These are phyloP conservation scores for Minunthozetes semirufus DNA, from an alignment of 2,888 invertebrate genomes.

Conservation along the genomic window DNA sequence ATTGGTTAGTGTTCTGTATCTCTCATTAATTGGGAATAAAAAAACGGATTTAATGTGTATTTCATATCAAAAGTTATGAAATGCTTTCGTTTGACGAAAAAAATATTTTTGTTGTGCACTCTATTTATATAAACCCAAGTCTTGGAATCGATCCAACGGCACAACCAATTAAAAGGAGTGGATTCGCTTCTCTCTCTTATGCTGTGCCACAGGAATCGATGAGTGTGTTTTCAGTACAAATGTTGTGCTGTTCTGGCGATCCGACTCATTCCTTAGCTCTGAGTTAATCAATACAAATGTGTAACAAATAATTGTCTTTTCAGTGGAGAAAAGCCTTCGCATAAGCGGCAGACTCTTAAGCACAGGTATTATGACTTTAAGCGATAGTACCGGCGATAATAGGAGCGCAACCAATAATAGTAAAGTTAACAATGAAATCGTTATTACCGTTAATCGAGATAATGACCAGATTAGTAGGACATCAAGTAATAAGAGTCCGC, in stretches of 20 bases:
- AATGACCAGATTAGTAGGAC: neutral
- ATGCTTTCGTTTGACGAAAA: neutral
- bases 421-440: neutral
- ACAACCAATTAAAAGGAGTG: neutral
- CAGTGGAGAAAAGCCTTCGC: too few species aligned
- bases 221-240: neutral
- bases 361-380: neutral
- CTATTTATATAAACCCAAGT: neutral
- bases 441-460: neutral
- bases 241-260: neutral
- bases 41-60: too few species aligned
- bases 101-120: constrained; percentile 10
- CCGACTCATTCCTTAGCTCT: neutral
- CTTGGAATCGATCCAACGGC: constrained; percentile 26
- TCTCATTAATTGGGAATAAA: too few species aligned
- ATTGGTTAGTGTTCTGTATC: too few species aligned
- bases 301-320: too few species aligned
- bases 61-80: neutral
- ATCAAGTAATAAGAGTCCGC: neutral
- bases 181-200: neutral
- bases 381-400: neutral
- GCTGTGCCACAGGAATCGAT: neutral
- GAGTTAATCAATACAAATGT: neutral
- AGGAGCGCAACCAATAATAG: neutral
- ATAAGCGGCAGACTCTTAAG: too few species aligned